Conservation (phyloP, 2,113 vertebrate genomes). For the Caloenas nicobarica region DNA sequence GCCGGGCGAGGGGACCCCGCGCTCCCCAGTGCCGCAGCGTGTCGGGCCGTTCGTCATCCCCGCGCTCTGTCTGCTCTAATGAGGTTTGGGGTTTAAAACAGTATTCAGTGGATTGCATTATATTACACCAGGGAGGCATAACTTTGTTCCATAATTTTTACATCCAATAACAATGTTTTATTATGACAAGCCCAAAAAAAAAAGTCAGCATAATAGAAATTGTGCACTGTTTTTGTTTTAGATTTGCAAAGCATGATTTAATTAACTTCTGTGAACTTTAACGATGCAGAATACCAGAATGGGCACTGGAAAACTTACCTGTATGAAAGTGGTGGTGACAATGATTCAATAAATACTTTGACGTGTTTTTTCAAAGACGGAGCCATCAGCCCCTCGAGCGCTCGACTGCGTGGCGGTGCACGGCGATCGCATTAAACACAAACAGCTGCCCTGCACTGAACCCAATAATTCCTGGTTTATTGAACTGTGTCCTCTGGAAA, state of each 20-base stretch:
- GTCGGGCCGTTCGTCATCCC: neutral
- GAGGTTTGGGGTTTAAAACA: slow-evolving; percentile 69
- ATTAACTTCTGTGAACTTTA: slow-evolving; percentile 19
- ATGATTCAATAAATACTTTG: neutral
- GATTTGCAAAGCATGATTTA: neutral
- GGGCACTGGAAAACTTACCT: neutral
- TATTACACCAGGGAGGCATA: slow-evolving; percentile 63
- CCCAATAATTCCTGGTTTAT: neutral
- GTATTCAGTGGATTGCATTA: slow-evolving; percentile 68
- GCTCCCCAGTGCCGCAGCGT: no score
- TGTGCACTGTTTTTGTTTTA: neutral
- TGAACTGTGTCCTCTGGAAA: neutral
- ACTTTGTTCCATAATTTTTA: slow-evolving; percentile 62
- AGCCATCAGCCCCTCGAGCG: no score
- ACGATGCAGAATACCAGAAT: neutral
- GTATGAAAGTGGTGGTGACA: neutral
- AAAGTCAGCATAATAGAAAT: neutral
- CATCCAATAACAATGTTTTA: slow-evolving; percentile 68
- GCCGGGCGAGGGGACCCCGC: no score
- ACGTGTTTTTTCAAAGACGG: neutral
- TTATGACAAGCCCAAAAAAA: slow-evolving; percentile 34
- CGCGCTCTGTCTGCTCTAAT: slow-evolving; percentile 50
- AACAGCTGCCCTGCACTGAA: neutral
- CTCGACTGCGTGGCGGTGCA: neutral
- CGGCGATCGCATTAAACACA: neutral